Conservation (phyloP, 1,140 invertebrate genomes). For the Halesus radiatus region DNA sequence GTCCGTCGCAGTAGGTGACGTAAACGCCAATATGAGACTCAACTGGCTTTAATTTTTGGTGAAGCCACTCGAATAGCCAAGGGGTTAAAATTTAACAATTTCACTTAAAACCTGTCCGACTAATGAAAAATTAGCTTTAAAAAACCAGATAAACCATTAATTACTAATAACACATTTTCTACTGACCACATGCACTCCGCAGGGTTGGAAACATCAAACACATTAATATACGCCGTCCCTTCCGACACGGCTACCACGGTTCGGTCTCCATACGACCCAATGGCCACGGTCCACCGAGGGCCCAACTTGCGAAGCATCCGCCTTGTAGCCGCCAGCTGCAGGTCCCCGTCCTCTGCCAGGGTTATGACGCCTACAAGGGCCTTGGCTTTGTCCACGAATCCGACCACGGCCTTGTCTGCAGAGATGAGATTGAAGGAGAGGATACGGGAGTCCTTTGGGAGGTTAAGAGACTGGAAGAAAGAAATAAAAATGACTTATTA, state of each 20-base stretch:
- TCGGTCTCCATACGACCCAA: constrained; percentile 63
- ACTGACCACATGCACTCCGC: constrained; percentile 28
- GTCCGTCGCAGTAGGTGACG: too few species aligned
- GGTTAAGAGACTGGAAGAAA: constrained; percentile 62
- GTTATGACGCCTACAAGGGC: constrained; percentile 18
- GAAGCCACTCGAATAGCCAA: too few species aligned
- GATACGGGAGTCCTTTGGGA: constrained; percentile 59
- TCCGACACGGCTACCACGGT: constrained; percentile 64
- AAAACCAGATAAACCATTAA: too few species aligned
- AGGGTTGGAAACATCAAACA: constrained; percentile 44
- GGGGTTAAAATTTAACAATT: too few species aligned
- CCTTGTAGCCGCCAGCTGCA: not conserved
- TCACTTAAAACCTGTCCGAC: too few species aligned
- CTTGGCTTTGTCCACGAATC: constrained; percentile 23
- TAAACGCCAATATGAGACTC: too few species aligned
- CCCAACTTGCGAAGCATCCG: not conserved
- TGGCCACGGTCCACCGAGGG: constrained; percentile 56
- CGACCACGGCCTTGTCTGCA: constrained; percentile 63
- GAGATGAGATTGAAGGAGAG: constrained; percentile 64
- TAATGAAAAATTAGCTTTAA: too few species aligned
- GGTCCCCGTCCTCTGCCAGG: constrained; percentile 11
- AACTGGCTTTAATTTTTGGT: too few species aligned
- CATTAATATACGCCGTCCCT: constrained; percentile 58
- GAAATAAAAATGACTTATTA: not conserved
- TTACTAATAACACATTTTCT: not conserved